phyloP scores from a whole-genome alignment of 2,113 vertebrate genomes.

The Nematolebias whitei region DNA sequence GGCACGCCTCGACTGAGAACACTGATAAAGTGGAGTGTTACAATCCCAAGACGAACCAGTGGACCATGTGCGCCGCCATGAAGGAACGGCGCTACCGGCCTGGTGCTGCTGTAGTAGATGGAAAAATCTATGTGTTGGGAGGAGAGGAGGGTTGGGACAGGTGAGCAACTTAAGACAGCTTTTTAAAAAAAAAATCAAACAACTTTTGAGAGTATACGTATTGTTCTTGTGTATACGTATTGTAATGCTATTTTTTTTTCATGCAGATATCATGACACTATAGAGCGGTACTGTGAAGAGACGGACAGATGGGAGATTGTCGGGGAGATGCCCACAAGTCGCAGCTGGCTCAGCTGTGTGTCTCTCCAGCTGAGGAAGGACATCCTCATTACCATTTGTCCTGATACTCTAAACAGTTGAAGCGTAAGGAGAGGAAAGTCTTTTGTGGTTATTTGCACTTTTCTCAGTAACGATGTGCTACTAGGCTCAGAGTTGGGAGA shows the following conservation, averaged over 20 bases:
- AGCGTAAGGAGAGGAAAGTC: neutral
- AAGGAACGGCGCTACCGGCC: constrained; percentile 84
- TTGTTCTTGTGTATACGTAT: neutral
- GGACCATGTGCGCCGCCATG: constrained; percentile 85
- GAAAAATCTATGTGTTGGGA: constrained; percentile 83
- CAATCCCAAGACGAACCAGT: constrained; percentile 81
- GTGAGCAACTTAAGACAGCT: constrained; percentile 42
- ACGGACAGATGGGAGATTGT: constrained; percentile 82
- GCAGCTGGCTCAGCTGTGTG: constrained; percentile 85
- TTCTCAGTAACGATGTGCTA: neutral
- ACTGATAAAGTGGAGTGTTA: constrained; percentile 85
- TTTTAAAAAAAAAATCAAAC: neutral
- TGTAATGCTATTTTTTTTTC: neutral
- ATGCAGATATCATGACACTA: constrained; percentile 83
- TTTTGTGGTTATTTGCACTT: constrained; percentile 8
- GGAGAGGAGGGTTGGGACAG: constrained; percentile 85
- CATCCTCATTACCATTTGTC: constrained; percentile 43
- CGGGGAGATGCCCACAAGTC: constrained; percentile 83
- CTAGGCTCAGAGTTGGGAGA: constrained; percentile 19
- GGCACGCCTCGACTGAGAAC: constrained; percentile 84
- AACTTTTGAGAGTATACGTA: neutral
- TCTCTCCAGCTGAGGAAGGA: constrained; percentile 81
- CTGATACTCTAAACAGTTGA: constrained; percentile 58
- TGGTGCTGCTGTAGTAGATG: constrained; percentile 81
- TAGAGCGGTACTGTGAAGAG: constrained; percentile 81